Evolutionary conservation across 1,140 invertebrate species (phyloP), one percentile per base, ranked within the genome.

Genomic region (Caenorhabditis latens): DNA sequence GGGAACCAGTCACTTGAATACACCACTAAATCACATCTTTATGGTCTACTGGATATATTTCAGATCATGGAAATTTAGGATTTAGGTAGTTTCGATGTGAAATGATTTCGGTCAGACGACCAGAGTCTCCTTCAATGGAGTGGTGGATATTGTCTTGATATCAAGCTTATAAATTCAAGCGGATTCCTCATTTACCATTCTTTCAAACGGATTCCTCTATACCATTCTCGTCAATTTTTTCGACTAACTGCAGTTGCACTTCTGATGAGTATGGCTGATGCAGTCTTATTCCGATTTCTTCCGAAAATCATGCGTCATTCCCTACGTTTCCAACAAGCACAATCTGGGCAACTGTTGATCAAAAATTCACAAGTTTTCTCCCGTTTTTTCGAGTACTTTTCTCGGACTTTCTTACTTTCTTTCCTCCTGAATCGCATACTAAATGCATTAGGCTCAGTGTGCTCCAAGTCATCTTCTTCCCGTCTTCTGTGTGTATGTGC

Each of bases 401-500:
- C n/a, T 40, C n/a, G 46, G 46, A 79, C 71, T 19, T 46, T 79
- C 71, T 79, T 24, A 50, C 21, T 79, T 79, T 50, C 71, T 50
- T 79, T 71, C 11, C 50, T 42, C 71, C 19, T 24, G 71, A 79
- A 42, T 79, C 43, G 71, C 71, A 79, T 79, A 79, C 71, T 79
- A 79, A 79, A 79, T 79, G 71, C 71, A 79, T 79, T 79, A 79
- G 71, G 71, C 46, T 79, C 65, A 32, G 40, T 46, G 14, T 79
- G 71, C 71, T 79, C 21, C 71, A 79, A 79, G 71, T 79, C 71
- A 79, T 79, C 71, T 50, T 79, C 71, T 71, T 46, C 42, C n/a
- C 11, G 21, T 42, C 46, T 8, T 79, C 32, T 79, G 8, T 79
- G 67, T 46, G 40, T 71, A 42, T 48, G 61, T 13, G 61, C 46